These are phyloP conservation scores for Leptodirus hochenwartii DNA, from an alignment of 2,888 invertebrate species.

Conservation along the genomic window DNA sequence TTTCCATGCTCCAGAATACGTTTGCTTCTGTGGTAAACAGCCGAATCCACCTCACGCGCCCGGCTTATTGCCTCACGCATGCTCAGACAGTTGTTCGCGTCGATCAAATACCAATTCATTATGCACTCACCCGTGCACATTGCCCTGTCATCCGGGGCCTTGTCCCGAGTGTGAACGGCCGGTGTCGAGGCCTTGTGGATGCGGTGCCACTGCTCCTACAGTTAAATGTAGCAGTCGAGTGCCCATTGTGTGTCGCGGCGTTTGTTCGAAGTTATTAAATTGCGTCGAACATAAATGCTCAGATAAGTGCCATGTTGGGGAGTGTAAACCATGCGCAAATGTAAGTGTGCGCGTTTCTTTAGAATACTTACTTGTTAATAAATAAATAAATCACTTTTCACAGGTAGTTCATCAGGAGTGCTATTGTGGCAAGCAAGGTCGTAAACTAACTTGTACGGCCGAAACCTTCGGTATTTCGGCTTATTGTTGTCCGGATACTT, in stretches of 20 bases:
- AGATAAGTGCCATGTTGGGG: slow-evolving; percentile 58
- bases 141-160: slow-evolving; percentile 87
- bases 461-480: slow-evolving; percentile 20
- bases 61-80: slow-evolving; percentile 72
- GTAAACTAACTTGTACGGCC: slow-evolving; percentile 41
- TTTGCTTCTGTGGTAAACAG: slow-evolving; percentile 78
- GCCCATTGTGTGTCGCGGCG: slow-evolving; percentile 51
- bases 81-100: slow-evolving; percentile 71
- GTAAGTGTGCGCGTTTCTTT: slow-evolving; percentile 27
- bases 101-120: slow-evolving; percentile 10
- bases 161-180: slow-evolving; percentile 79
- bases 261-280: slow-evolving; percentile 54
- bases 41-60: slow-evolving; percentile 59
- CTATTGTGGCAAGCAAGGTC: slow-evolving; percentile 45
- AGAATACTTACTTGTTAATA: too few relatives aligned
- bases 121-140: slow-evolving; percentile 50
- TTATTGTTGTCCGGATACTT: slow-evolving; percentile 44
- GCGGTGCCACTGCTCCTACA: slow-evolving; percentile 48
- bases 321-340: slow-evolving; percentile 49
- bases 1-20: too few relatives aligned
- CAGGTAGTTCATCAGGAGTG: slow-evolving; percentile 58
- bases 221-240: slow-evolving; percentile 57
- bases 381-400: too few relatives aligned
- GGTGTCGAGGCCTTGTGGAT: slow-evolving; percentile 56
- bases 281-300: slow-evolving; percentile 49